Evolutionary conservation across 1,140 invertebrate species (phyloP).

Genomic region (Holotrichia oblita): DNA sequence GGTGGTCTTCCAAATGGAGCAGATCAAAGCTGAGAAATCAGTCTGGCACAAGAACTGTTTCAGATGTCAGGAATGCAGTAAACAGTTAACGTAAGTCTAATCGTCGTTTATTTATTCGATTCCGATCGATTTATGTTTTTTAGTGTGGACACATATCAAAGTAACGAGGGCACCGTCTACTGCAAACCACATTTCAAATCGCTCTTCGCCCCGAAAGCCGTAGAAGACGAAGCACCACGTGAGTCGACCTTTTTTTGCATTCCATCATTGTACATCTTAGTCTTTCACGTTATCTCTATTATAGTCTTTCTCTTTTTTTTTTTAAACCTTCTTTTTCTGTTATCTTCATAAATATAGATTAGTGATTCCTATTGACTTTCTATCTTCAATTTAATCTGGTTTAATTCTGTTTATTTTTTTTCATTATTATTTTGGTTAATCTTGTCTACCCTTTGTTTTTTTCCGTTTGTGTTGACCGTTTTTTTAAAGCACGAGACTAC

Average conservation of each 20-base stretch:
- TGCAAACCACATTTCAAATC: constrained; percentile 95
- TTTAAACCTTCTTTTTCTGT: neutral
- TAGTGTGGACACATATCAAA: constrained; percentile 90
- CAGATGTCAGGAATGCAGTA: constrained; percentile 87
- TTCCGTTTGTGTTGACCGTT: constrained; percentile 17
- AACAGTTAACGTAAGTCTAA: constrained; percentile 80
- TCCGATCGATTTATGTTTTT: constrained; percentile 44
- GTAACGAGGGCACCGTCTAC: constrained; percentile 86
- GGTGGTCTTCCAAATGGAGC: constrained; percentile 93
- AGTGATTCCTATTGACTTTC: neutral
- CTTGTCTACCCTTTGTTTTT: constrained; percentile 6
- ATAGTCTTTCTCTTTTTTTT: too few relatives aligned
- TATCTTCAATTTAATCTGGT: neutral
- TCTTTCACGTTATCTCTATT: too few relatives aligned
- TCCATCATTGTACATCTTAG: too few relatives aligned
- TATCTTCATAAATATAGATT: neutral
- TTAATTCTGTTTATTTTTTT: too few relatives aligned
- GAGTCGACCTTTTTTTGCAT: too few relatives aligned
- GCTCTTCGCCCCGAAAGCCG: constrained; percentile 90
- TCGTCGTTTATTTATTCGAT: neutral
- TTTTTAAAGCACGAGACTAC: neutral
- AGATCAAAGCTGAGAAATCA: constrained; percentile 85
- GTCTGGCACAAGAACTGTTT: constrained; percentile 94
- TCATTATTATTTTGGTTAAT: neutral
- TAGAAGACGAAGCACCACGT: constrained; percentile 78